Evolutionary conservation across 2,888 invertebrate species (phyloP).

Genomic region (Timandra comae): DNA sequence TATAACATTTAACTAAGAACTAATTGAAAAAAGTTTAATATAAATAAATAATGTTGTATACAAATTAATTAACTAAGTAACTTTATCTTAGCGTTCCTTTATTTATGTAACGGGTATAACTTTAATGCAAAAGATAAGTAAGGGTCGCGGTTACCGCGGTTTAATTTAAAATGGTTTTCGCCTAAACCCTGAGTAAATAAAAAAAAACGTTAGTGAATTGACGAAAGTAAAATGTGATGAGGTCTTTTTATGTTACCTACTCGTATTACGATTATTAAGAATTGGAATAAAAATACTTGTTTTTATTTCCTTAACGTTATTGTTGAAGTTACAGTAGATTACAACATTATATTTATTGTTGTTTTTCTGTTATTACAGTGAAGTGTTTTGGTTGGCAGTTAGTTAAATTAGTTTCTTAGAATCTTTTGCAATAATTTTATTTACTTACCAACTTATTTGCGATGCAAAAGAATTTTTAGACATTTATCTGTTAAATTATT

Average conservation of each 20-base stretch:
- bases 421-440: too few relatives aligned
- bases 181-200: conserved; percentile 26
- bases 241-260: background rate
- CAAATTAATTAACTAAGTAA: conserved; percentile 13
- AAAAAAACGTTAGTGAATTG: conserved; percentile 18
- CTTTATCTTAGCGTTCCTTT: conserved; percentile 16
- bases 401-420: too few relatives aligned
- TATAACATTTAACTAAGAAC: too few relatives aligned
- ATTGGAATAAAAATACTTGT: background rate
- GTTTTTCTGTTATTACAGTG: too few relatives aligned
- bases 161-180: conserved; percentile 32
- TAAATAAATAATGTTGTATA: conserved; percentile 1
- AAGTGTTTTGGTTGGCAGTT: too few relatives aligned
- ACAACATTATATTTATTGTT: too few relatives aligned
- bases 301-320: background rate
- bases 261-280: background rate
- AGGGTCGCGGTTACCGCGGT: conserved; percentile 21
- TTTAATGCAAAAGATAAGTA: conserved; percentile 20
- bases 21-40: too few relatives aligned
- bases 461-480: too few relatives aligned
- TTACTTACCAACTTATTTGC: too few relatives aligned
- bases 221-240: conserved; percentile 2
- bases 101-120: conserved; percentile 24
- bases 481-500: too few relatives aligned
- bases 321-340: too few relatives aligned